phyloP scores from a whole-genome alignment of 2,888 invertebrate genomes.

The Lamellibrachia columna region DNA sequence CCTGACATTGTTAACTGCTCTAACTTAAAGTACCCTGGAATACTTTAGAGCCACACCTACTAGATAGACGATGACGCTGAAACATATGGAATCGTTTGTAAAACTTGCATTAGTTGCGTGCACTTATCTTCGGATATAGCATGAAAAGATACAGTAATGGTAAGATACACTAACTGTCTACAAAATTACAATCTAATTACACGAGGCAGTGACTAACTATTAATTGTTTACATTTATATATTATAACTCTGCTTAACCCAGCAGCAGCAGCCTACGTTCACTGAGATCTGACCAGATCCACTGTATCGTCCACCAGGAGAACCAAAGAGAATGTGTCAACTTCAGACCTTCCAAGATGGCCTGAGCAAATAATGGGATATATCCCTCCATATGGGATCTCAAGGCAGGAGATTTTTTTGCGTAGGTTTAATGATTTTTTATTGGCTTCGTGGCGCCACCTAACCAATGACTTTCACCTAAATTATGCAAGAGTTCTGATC shows the following conservation, averaged over 20 bases:
- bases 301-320: background rate
- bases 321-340: background rate
- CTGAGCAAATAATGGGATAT: no score
- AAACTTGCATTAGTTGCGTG: background rate
- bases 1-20: background rate
- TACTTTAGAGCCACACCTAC: background rate
- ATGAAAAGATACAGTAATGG: background rate
- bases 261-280: background rate
- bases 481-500: no score
- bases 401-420: no score
- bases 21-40: background rate
- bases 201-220: background rate
- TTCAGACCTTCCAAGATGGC: background rate
- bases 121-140: background rate
- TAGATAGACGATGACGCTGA: background rate
- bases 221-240: background rate
- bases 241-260: constrained; percentile 2
- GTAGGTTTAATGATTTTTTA: no score
- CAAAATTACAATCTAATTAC: background rate
- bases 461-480: no score
- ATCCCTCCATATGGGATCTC: no score
- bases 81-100: background rate
- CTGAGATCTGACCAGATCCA: background rate
- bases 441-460: no score
- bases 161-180: background rate